Evolutionary conservation across 2,888 invertebrate genomes (phyloP).

Genomic region (Habrosyne pyritoides): DNA sequence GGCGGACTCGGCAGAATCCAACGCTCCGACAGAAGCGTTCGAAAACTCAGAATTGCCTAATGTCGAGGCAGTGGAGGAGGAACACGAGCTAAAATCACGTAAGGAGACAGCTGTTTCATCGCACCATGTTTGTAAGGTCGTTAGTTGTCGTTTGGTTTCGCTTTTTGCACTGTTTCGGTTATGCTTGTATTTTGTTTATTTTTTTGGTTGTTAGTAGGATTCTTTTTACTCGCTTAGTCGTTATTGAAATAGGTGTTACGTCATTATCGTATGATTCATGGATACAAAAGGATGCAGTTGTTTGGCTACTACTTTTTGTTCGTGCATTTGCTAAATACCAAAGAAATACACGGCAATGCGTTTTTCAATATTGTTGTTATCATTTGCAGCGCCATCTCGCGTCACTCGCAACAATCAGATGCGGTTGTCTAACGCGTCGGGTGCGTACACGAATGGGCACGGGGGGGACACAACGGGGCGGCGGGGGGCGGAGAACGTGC

Average conservation of each 20-base stretch:
- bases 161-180: constrained; percentile 53
- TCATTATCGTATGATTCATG: constrained; percentile 56
- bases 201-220: constrained; percentile 16
- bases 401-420: constrained; percentile 80
- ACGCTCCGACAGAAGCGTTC: constrained; percentile 59
- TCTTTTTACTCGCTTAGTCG: constrained; percentile 27
- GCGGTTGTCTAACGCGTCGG: constrained; percentile 81
- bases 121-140: constrained; percentile 37
- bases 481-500: constrained; percentile 85
- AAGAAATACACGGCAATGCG: not conserved
- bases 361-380: not conserved
- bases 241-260: constrained; percentile 32
- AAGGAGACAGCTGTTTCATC: constrained; percentile 51
- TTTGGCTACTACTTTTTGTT: constrained; percentile 15
- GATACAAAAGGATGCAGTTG: constrained; percentile 29
- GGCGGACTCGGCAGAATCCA: constrained; percentile 61
- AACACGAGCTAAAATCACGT: constrained; percentile 61
- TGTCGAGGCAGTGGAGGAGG: constrained; percentile 43
- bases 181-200: constrained; percentile 16
- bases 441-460: constrained; percentile 83
- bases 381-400: constrained; percentile 67
- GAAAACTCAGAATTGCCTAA: constrained; percentile 47
- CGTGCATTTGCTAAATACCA: not conserved
- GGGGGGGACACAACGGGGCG: constrained; percentile 84
- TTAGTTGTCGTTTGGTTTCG: constrained; percentile 37